A percentile compares a stretch with the other conserved stretches of the same genome.
These are phyloP conservation scores for Gadus macrocephalus DNA, from an alignment of 2,113 vertebrate species.

Conservation along the genomic window DNA sequence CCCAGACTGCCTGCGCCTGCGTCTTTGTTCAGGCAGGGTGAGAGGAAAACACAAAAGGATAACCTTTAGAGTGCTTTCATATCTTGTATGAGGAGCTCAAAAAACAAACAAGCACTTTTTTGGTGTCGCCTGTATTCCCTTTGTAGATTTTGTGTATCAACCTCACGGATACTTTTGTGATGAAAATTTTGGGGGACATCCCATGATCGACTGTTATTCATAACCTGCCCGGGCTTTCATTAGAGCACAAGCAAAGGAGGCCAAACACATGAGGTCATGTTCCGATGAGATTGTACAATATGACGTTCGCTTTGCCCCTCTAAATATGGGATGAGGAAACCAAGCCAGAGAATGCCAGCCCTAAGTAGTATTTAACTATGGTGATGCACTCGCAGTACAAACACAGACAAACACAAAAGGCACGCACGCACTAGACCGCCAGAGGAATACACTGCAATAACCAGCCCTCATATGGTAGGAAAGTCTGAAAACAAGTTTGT, in stretches of 20 bases:
- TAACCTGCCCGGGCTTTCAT: constrained; percentile 20
- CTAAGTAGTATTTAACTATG: constrained; percentile 27
- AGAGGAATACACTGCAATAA: constrained; percentile 9
- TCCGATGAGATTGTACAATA: constrained; percentile 34
- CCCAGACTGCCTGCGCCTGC: not conserved
- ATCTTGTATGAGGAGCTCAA: too few species aligned
- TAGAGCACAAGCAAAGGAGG: constrained; percentile 21
- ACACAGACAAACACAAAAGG: constrained; percentile 7
- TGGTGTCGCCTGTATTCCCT: not conserved
- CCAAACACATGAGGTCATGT: constrained; percentile 52
- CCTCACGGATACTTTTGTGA: too few species aligned
- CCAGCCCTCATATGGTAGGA: constrained; percentile 27
- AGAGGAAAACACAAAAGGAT: not conserved
- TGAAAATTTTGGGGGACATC: too few species aligned
- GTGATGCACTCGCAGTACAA: constrained; percentile 27
- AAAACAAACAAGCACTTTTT: too few species aligned
- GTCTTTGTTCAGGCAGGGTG: not conserved
- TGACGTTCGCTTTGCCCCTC: constrained; percentile 39
- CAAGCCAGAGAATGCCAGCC: constrained; percentile 17
- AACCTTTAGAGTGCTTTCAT: not conserved
- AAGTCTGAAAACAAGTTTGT: constrained; percentile 2
- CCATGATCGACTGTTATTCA: constrained; percentile 1
- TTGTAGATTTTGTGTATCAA: constrained; percentile 3
- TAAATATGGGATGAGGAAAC: constrained; percentile 41
- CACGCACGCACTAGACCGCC: not conserved